phyloP scores from a whole-genome alignment of 2,113 vertebrate species.

The Regulus satrapa region DNA sequence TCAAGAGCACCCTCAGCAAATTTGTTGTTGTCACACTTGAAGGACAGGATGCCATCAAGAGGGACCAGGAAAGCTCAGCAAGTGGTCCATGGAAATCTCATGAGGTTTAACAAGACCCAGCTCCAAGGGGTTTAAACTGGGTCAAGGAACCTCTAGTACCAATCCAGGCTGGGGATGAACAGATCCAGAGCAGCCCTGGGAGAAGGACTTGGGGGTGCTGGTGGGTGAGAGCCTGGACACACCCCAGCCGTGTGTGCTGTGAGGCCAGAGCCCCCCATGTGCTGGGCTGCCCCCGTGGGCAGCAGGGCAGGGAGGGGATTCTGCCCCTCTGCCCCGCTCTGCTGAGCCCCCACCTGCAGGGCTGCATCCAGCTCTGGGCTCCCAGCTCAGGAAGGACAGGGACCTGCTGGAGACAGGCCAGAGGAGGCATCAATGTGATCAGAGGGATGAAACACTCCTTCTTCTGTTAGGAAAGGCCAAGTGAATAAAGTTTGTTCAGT shows the following conservation, averaged over 20 bases:
- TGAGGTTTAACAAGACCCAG: neutral
- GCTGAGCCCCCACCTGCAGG: neutral
- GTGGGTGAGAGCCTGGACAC: neutral
- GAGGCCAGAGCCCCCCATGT: neutral
- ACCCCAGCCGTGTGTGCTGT: rapidly evolving
- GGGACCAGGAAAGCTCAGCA: neutral
- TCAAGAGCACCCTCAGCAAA: rapidly evolving
- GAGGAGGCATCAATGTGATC: neutral
- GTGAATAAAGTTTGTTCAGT: neutral
- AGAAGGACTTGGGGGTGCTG: neutral
- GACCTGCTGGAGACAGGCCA: neutral
- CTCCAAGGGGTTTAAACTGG: too few relatives aligned
- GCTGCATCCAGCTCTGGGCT: neutral
- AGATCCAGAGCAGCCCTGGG: neutral
- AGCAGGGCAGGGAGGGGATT: neutral
- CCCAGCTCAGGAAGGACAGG: neutral
- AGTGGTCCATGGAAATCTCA: neutral
- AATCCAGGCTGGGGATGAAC: rapidly evolving
- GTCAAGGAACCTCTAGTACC: rapidly evolving
- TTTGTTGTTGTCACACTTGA: neutral
- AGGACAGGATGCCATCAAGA: neutral
- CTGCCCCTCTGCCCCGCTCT: neutral
- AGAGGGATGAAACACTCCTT: rapidly evolving
- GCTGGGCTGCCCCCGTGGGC: neutral
- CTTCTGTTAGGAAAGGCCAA: rapidly evolving